phyloP scores from a whole-genome alignment of 1,140 invertebrate species.

The Drosophila murphyi region DNA sequence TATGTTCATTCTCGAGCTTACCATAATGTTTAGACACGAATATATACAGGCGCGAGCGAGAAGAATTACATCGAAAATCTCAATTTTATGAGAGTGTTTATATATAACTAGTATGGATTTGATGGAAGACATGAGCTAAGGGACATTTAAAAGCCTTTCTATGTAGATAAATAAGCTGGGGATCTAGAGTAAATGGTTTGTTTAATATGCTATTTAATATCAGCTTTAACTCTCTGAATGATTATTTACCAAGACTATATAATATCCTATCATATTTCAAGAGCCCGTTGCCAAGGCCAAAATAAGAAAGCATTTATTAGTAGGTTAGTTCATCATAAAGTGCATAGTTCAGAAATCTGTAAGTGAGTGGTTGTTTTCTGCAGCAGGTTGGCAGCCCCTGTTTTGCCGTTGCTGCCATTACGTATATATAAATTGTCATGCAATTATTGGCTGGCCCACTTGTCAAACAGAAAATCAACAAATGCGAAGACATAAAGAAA shows the following conservation, averaged over 20 bases:
- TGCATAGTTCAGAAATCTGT: constrained; percentile 32
- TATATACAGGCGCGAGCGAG: constrained; percentile 76
- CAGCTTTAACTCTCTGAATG: not conserved
- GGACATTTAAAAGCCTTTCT: constrained; percentile 38
- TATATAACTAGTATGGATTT: constrained; percentile 6
- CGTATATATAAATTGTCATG: constrained; percentile 37
- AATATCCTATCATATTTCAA: constrained; percentile 49
- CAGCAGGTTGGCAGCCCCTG: constrained; percentile 28
- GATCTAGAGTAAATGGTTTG: not conserved
- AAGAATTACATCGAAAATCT: constrained; percentile 78
- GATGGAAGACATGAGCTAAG: constrained; percentile 76
- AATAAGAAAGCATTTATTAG: constrained; percentile 14
- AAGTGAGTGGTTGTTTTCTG: constrained; percentile 34
- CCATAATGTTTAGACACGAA: constrained; percentile 62
- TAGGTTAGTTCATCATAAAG: constrained; percentile 20
- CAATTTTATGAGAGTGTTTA: not conserved
- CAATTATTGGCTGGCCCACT: constrained; percentile 37
- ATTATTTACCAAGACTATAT: too few relatives aligned
- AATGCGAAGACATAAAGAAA: constrained; percentile 19
- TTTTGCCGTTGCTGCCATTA: constrained; percentile 11
- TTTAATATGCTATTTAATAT: not conserved
- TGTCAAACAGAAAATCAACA: constrained; percentile 46
- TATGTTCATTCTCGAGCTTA: constrained; percentile 51
- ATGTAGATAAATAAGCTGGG: constrained; percentile 28
- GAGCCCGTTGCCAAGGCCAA: constrained; percentile 71